Base-by-base conservation (phyloP, 2,888 invertebrate species). In the Drosophila kokeensis region DNA sequence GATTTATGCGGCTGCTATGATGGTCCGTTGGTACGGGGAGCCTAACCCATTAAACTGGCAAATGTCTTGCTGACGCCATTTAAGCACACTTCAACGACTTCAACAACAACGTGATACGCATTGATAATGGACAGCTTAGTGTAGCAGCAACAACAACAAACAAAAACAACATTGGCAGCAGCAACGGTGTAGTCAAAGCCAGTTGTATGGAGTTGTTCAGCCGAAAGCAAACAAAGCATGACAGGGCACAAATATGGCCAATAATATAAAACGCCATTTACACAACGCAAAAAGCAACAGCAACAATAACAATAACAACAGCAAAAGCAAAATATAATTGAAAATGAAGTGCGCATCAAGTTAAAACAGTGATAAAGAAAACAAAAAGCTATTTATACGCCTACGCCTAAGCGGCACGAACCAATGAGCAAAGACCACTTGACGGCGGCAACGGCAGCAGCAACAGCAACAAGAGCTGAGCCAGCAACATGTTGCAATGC, bases 1-100 rank as follows among this genome's bases (percentile, higher is more conserved):
- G 42, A 36, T n/a, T 30, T 49, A 24, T 27, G 50, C 21, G 27
- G 36, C n/a, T 24, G 52, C 29, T 7, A 30, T n/a, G 55, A n/a
- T 21, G 29, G 52, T 30, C 34, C 38, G 21, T 24, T 48, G 70
- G 48, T 30, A 49, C 29, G 65, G 32, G 65, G 32, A 57, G 77
- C 58, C 82, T 73, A 69, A 64, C 60, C 79, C 83, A 69, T 89
- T 87, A 82, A 83, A 81, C 89, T 83, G 76, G 82, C 80, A 81
- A 87, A 87, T 86, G 75, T 81, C 74, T 82, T 63, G 68, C 80
- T 84, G 90, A 89, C 90, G 90, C 90, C 90, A 85, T 90, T 86
- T 90, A 87, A 90, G 90, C 89, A 90, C 89, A 90, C 90, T 85
- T 89, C 90, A 84, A 64, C 78, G 74, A 73, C 89, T 69, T 69